Evolutionary conservation across 2,797 vertebrate species (phyloP).

Genomic region (Notoglanidium macrostoma): DNA sequence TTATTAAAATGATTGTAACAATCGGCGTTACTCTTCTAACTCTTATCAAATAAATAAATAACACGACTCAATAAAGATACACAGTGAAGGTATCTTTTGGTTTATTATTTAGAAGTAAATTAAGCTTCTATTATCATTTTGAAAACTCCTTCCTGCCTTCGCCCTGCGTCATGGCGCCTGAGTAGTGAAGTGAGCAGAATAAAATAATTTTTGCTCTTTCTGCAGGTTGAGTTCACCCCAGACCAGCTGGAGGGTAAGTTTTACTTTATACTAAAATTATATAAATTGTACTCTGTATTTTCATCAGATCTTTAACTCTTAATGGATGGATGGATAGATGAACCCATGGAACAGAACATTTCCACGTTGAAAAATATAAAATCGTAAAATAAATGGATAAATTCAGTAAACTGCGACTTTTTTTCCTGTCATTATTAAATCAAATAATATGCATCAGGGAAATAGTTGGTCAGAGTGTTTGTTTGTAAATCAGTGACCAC

Average conservation of each 20-base stretch:
- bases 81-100: not conserved
- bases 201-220: conserved; percentile 22
- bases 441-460: not conserved
- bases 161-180: not conserved
- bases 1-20: not conserved
- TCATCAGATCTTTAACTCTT: not conserved
- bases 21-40: not conserved
- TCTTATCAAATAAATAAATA: not conserved
- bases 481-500: conserved; percentile 2
- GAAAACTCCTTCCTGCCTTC: not conserved
- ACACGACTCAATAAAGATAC: not conserved
- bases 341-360: not conserved
- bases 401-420: not conserved
- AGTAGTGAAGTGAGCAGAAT: not conserved
- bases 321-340: not conserved
- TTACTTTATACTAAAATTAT: not conserved
- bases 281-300: not conserved
- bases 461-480: not conserved
- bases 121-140: not conserved
- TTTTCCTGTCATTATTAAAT: not conserved
- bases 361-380: not conserved
- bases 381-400: not conserved
- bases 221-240: conserved; percentile 72
- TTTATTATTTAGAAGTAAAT: not conserved
- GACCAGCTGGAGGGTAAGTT: conserved; percentile 79